Conservation (phyloP, 2,797 vertebrate genomes). For the Sebastes diaconus region DNA sequence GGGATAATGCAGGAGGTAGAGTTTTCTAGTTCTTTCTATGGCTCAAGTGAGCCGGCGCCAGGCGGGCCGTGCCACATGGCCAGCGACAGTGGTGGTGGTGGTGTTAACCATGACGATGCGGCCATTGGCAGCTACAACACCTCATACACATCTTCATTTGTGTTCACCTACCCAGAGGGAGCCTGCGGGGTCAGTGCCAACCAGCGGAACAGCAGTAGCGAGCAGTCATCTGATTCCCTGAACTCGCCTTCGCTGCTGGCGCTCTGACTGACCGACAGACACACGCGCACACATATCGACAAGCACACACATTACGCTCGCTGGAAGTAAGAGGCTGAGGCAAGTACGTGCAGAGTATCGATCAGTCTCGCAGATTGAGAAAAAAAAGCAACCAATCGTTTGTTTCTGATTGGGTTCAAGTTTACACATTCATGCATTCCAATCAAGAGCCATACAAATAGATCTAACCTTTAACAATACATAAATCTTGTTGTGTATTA, state of each 20-base stretch:
- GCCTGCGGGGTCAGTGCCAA: conserved; percentile 92
- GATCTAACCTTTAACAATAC: conserved; percentile 11
- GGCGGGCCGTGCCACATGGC: conserved; percentile 88
- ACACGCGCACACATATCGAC: conserved; percentile 51
- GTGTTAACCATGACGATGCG: conserved; percentile 79
- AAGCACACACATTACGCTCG: conserved; percentile 45
- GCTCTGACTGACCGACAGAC: conserved; percentile 86
- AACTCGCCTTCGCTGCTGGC: conserved; percentile 97
- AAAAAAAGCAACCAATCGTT: conserved; percentile 24
- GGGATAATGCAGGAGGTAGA: conserved; percentile 92
- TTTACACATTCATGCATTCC: conserved; percentile 56
- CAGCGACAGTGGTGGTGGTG: conserved; percentile 77
- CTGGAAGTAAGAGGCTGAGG: conserved; percentile 60
- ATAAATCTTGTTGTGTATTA: conserved; percentile 16
- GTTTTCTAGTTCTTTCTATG: conserved; percentile 95
- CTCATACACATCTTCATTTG: conserved; percentile 99
- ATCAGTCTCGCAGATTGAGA: conserved; percentile 49
- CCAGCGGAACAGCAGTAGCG: conserved; percentile 97
- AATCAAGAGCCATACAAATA: conserved; percentile 57
- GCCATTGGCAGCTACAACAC: conserved; percentile 87
- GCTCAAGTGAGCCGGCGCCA: conserved; percentile 86
- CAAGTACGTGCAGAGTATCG: conserved; percentile 36
- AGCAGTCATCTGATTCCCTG: conserved; percentile 97
- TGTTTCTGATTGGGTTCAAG: conserved; percentile 51
- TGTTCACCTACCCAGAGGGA: conserved; percentile 99